A percentile compares a stretch with the other conserved stretches of the same genome.
These are phyloP conservation scores for Tachypleus tridentatus DNA, from an alignment of 1,140 invertebrate genomes.

Conservation along the genomic window DNA sequence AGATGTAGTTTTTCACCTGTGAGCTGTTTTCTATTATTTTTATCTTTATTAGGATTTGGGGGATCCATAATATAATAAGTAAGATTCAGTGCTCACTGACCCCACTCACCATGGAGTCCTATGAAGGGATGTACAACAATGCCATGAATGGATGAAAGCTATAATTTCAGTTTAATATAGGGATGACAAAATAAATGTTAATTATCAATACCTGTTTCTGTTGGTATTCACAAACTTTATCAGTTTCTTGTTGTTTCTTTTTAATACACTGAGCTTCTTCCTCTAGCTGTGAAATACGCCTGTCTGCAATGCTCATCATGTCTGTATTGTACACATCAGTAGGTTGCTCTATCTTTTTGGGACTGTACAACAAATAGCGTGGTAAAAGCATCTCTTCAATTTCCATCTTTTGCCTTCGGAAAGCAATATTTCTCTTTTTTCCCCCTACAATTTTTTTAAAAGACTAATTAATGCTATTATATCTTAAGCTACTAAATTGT, in stretches of 20 bases:
- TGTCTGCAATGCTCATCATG: not conserved
- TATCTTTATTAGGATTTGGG: too few relatives aligned
- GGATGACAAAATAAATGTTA: too few relatives aligned
- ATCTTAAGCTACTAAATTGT: too few relatives aligned
- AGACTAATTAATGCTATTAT: too few relatives aligned
- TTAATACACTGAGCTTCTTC: not conserved
- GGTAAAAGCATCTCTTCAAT: not conserved
- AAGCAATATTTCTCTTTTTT: not conserved
- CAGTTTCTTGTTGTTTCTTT: not conserved
- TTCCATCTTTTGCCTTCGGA: slow-evolving; percentile 4
- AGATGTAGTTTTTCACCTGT: too few relatives aligned
- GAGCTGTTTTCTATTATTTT: too few relatives aligned
- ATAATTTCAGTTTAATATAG: too few relatives aligned
- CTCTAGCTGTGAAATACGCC: not conserved
- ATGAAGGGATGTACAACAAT: too few relatives aligned
- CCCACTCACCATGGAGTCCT: too few relatives aligned
- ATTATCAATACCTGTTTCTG: not conserved
- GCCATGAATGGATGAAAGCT: too few relatives aligned
- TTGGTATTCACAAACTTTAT: not conserved
- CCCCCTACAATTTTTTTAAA: not conserved
- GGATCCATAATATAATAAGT: too few relatives aligned
- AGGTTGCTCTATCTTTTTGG: not conserved
- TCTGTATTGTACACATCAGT: not conserved
- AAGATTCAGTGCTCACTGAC: too few relatives aligned
- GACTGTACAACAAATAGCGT: not conserved